Percentiles rank a stretch among this genome's conserved stretches.
Conservation (phyloP, 2,888 invertebrate genomes). For the Pomacea canaliculata region DNA sequence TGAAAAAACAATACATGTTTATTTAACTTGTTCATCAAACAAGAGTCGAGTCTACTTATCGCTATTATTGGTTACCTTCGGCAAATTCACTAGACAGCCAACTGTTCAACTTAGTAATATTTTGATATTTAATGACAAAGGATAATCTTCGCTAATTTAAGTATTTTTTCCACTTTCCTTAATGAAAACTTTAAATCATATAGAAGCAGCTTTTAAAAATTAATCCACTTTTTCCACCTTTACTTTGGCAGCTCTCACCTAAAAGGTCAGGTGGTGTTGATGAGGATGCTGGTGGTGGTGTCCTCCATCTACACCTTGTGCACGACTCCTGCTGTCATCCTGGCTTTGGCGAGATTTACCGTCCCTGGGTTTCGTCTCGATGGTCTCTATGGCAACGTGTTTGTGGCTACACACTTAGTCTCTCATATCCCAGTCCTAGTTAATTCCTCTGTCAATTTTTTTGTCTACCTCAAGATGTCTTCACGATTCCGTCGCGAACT, state of each 20-base stretch:
- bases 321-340: not conserved
- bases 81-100: too few species aligned
- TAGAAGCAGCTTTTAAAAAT: too few species aligned
- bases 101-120: too few species aligned
- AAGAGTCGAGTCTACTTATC: too few species aligned
- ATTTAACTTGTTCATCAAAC: too few species aligned
- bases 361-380: not conserved
- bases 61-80: too few species aligned
- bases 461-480: not conserved
- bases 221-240: too few species aligned
- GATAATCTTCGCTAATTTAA: fast-evolving
- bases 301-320: not conserved
- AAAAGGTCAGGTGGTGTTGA: not conserved
- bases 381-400: not conserved
- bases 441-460: conserved; percentile 4
- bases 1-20: too few species aligned
- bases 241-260: not conserved
- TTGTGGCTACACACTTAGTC: not conserved
- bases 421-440: not conserved
- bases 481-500: not conserved
- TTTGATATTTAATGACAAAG: too few species aligned
- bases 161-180: too few species aligned
- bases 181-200: too few species aligned
- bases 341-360: not conserved
- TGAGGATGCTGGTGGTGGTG: not conserved